Evolutionary conservation across 2,797 vertebrate species (phyloP), one percentile per base, ranked within the genome.

Genomic region (Sebastes taczanowskii): DNA sequence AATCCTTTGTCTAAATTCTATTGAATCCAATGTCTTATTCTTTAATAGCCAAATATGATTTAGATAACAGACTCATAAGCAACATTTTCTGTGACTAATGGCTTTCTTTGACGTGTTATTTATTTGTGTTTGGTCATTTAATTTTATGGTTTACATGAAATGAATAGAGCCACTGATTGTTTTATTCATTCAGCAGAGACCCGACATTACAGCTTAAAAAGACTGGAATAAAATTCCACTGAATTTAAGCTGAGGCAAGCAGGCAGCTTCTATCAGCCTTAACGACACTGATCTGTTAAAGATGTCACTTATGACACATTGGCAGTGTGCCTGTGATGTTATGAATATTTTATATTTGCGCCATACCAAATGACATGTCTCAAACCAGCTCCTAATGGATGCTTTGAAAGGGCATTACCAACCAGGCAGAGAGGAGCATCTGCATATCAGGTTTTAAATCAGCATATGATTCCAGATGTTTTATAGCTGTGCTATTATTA

Each of bases 341-440:
- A 73, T 75, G 60, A 85, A 83, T 86, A 81, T 86, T 81, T 74
- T 18, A 73, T 73, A 11, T 11, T 49, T 42, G 14, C 27, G 32
- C 20, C 32, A 22, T 74, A 49, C 81, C 16, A 63, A 64, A 81
- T 56, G 56, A 72, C 61, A 64, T 35, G 14, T 78, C 34, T 75
- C 62, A 60, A 75, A 78, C 49, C 56, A 59, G 35, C 13, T 25
- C 9, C 53, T 49, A 64, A 71, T 71, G 52, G 34, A 74, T 53
- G 11, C 38, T 68, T 65, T 69, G 30, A 52, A 53, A 20, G 25
- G 30, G 25, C 11, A 38, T 58, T 66, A 53, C 29, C 52, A 23
- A 62, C 62, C 1, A 71, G 46, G n/a, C 49, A 55, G 9, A 6
- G 30, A 29, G 32, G 23, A 76, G 27, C 63, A 73, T 78, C 77